Evolutionary conservation across 1,140 invertebrate species (phyloP), one percentile per base, ranked within the genome.

Genomic region (Drosophila chauvacae): DNA sequence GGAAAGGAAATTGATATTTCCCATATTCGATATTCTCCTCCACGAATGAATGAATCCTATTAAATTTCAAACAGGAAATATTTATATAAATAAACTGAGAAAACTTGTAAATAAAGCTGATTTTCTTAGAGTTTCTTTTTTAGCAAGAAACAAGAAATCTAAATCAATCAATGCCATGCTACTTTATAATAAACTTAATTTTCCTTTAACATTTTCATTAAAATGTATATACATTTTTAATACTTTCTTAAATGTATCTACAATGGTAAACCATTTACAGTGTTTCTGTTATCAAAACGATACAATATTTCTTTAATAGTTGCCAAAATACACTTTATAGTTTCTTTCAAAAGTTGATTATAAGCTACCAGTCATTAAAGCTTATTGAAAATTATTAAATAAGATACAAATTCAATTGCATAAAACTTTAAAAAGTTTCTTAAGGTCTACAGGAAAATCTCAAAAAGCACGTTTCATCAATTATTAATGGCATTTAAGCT

Each of bases 1-100:
- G 37, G n/a, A 42, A 13, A 26, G 37, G n/a, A 50, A 51, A 72
- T 30, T 51, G 20, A 71, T 71, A 58, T 50, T 18, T 30, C 28
- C 48, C 7, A 28, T 11, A 30, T 18, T 2, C n/a, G 13, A 50
- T 50, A 16, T n/a, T 2, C 1, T 3, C 3, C 16, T 14, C 6
- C 4, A 16, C 45, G 23, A 44, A 11, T 42, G 16, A 42, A 4
- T 37, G 51, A 55, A 16, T 37, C 20, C 33, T 55, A 62, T 62
- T 57, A 14, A 26, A 35, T 55, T 57, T 57, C 23, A 39, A 62
- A 39, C 7, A 28, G n/a, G 11, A 61, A 30, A 16, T 7, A 20
- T 30, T 20, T 59, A 9, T 47, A 33, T 14, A 53, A 33, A 35
- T 37, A 14, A 16, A 23, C 33, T 23, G 14, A 7, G 7, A 4